These are phyloP conservation scores for Apodemia hepburni DNA, from an alignment of 2,888 invertebrate genomes.

Conservation along the genomic window DNA sequence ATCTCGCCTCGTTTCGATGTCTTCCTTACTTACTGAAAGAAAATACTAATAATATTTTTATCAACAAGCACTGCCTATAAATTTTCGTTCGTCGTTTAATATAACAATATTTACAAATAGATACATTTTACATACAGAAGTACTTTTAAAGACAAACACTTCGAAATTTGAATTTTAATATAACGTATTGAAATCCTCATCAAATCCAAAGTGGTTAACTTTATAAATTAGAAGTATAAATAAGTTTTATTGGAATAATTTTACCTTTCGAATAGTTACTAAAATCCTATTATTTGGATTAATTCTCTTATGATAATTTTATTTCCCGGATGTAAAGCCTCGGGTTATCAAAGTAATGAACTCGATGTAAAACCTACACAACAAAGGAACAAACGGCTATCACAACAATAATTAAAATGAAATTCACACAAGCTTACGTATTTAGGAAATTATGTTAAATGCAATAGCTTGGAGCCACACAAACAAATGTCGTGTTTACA, in stretches of 20 bases:
- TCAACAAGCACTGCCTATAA: too few relatives aligned
- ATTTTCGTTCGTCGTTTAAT: too few relatives aligned
- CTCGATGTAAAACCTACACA: neutral
- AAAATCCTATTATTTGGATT: neutral
- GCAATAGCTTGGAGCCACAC: conserved; percentile 12
- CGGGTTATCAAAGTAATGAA: neutral
- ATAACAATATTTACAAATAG: too few relatives aligned
- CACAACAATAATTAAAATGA: conserved; percentile 5
- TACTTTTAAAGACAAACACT: too few relatives aligned
- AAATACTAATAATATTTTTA: conserved; percentile 10
- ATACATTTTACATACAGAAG: too few relatives aligned
- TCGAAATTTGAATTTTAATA: too few relatives aligned
- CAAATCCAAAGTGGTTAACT: too few relatives aligned
- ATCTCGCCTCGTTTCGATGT: too few relatives aligned
- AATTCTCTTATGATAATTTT: conserved; percentile 7
- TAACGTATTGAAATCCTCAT: too few relatives aligned
- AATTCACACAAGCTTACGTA: conserved; percentile 11
- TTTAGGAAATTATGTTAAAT: conserved; percentile 7
- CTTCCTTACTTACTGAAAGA: conserved; percentile 15
- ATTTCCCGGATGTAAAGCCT: neutral
- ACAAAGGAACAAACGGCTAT: neutral
- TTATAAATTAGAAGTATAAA: too few relatives aligned
- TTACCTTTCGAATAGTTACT: neutral
- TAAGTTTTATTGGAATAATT: neutral
- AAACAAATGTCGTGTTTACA: conserved; percentile 6